Evolutionary conservation across 2,888 invertebrate species (phyloP).

Genomic region (Pristionchus exspectatus): DNA sequence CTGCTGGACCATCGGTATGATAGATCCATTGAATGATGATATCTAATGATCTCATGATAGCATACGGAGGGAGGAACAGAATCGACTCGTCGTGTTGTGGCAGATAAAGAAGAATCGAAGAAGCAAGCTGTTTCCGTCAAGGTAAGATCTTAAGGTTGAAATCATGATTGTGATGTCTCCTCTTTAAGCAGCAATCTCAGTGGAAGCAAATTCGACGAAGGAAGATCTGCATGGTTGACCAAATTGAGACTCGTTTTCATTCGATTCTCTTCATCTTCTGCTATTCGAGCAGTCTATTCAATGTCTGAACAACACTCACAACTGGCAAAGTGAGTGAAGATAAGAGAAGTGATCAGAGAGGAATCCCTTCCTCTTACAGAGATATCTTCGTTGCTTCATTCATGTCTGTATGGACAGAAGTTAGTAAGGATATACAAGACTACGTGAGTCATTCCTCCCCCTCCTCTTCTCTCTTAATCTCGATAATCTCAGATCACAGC

Average conservation of each 20-base stretch:
- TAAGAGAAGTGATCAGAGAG: background rate
- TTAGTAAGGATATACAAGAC: slow-evolving; percentile 88
- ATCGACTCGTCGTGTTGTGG: background rate
- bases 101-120: background rate
- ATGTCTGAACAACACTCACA: slow-evolving; percentile 95
- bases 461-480: background rate
- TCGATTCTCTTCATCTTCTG: slow-evolving; percentile 89
- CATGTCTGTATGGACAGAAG: slow-evolving; percentile 98
- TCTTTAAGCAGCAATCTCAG: background rate
- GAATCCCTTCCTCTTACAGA: background rate
- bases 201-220: slow-evolving; percentile 62
- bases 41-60: background rate
- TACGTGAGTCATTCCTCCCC: slow-evolving; percentile 86
- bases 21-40: background rate
- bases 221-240: slow-evolving; percentile 97
- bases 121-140: background rate
- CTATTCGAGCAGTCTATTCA: slow-evolving; percentile 92
- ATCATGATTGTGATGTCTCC: background rate
- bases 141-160: background rate
- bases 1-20: background rate
- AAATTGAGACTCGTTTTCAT: slow-evolving; percentile 93
- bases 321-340: slow-evolving; percentile 84
- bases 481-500: background rate
- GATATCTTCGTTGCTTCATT: slow-evolving; percentile 99
- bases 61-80: background rate